Base-by-base conservation (phyloP, 2,888 invertebrate species). In the Pedicia rivosa region DNA sequence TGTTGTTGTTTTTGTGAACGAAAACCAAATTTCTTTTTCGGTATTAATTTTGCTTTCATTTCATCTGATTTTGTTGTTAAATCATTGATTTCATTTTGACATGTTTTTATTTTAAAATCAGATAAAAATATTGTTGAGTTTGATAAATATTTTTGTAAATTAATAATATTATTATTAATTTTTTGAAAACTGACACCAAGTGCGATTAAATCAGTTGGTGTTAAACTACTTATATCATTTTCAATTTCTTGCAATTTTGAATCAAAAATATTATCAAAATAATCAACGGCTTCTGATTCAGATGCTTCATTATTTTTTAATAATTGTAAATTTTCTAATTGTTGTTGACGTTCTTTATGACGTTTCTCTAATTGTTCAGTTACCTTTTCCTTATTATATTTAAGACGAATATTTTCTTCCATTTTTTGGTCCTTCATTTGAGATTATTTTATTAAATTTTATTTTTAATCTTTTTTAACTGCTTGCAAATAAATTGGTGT, bases 1-100 rank as follows among this genome's bases (percentile, higher is more conserved):
- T 42, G 5, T 25, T 52, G 43, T 66, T 65, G 32, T 49, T 51
- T 27, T 52, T 75, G 78, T 49, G 72, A 76, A 46, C 78, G 80
- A 50, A 88, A 90, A 2, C 83, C 81, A 63, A 88, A 90, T 54
- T 82, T 87, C 53, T 84, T 86, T 49, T 83, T 79, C 2, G 88
- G 88, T 38, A 84, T 57, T 45, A 84, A 65, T 39, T 67, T 66
- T 15, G 76, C 70, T 55, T 86, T 83, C 20, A 78, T 61, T 43
- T 78, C 75, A 36, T 77, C 74, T 29, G 76, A 71, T 54, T 73
- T 70, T n/a, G 65, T 65, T 48, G 77, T 76, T 26, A 88, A 54
- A 39, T 74, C 69, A 51, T 82, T 78, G 3, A 84, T 64, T 15
- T 68, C 68, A 47, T 78, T 74, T 50, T 84, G 77, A 50, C 78